Base-by-base conservation (phyloP, 2,797 vertebrate species). In the Arrhamphus sclerolepis region DNA sequence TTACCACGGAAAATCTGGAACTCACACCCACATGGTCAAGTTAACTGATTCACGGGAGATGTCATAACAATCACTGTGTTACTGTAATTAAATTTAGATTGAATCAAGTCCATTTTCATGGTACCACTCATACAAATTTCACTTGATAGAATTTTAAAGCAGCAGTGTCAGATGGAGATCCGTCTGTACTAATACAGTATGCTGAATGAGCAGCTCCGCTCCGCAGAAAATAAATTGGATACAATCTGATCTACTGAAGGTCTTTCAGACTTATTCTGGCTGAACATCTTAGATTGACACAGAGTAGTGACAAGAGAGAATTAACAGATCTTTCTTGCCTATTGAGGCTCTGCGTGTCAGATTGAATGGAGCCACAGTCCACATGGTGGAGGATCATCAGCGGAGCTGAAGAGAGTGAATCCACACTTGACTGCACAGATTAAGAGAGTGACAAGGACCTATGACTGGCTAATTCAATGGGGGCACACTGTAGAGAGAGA, bases 401-500 rank as follows among this genome's bases (percentile, higher is more conserved):
- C 77, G 83, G 66, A 77, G 80, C 84, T 89, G 79, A 81, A 86
- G 86, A 87, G 84, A 87, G 79, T 28, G 70, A 80, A 81, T 88
- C 81, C 80, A 86, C 82, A 89, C 86, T 89, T 75, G 83, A 88
- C 77, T 87, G 89, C 72, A 40, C 83, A 89, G 89, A 92, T 89
- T 88, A 90, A 87, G 82, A 89, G 85, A 83, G 77, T 86, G 85
- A 86, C 87, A 86, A 82, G 72, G 73, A 88, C 85, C 91, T 88
- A 74, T 87, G 85, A 87, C 87, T 87, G 80, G 61, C 72, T 89
- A 90, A 91, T 91, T 91, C 87, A 91, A 83, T 83, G 70, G 78
- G 73, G 80, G 81, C 79, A 62, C 77, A 77, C 83, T 81, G 68
- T 69, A 80, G 62, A 72, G 80, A 89, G 18, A 19, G 5, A 19